Evolutionary conservation across 2,113 vertebrate genomes (phyloP).

Genomic region (Sinocyclocheilus anophthalmus): DNA sequence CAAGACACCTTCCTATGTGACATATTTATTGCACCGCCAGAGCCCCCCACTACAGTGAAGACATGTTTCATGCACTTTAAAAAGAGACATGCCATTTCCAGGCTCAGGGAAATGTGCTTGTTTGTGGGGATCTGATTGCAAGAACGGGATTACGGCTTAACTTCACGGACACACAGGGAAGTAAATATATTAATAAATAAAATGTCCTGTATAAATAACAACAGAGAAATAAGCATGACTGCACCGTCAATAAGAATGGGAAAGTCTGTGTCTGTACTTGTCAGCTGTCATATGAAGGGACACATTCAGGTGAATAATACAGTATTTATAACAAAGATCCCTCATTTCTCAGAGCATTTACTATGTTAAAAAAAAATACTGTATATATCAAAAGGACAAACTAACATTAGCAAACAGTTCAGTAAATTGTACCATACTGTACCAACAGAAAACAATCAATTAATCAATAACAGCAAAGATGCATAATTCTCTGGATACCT

Average conservation of each 20-base stretch:
- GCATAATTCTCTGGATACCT: background rate
- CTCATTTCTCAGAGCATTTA: background rate
- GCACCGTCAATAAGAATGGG: background rate
- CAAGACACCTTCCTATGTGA: slow-evolving; percentile 2
- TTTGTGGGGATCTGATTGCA: slow-evolving; percentile 8
- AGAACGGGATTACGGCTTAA: background rate
- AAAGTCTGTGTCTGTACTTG: background rate
- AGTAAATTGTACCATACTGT: background rate
- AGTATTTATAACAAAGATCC: background rate
- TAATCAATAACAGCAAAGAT: background rate
- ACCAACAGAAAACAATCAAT: background rate
- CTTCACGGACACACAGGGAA: background rate
- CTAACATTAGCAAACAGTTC: background rate
- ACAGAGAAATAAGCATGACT: slow-evolving; percentile 4
- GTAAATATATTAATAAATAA: background rate
- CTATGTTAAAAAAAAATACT: background rate
- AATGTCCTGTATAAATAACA: background rate
- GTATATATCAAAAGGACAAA: background rate
- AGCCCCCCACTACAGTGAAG: background rate
- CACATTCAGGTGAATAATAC: background rate
- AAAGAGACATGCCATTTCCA: slow-evolving; percentile 1
- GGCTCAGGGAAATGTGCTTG: background rate
- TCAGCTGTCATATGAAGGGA: background rate
- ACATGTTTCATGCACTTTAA: background rate
- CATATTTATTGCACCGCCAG: background rate